These are phyloP conservation scores for Notocelia uddmanniana DNA, from an alignment of 2,888 invertebrate species.

Conservation along the genomic window DNA sequence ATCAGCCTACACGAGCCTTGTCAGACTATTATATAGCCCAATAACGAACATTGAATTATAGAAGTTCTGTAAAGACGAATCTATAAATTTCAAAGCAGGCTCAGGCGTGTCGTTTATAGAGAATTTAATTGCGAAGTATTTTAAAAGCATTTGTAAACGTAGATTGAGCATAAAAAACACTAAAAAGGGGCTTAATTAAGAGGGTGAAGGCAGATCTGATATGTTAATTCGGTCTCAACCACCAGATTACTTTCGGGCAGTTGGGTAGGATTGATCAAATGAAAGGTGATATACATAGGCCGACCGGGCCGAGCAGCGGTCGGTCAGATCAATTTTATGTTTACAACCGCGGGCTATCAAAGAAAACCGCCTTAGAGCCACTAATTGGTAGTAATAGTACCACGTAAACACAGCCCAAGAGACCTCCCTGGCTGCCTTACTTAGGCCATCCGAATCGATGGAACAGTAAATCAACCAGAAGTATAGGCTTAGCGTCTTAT, in stretches of 20 bases:
- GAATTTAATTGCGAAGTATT: conserved; percentile 23
- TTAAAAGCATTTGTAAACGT: neutral
- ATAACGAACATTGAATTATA: conserved; percentile 45
- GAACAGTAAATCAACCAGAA: conserved; percentile 44
- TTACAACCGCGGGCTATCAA: conserved; percentile 78
- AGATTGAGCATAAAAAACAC: neutral
- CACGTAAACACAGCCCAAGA: conserved; percentile 56
- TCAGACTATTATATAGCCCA: conserved; percentile 39
- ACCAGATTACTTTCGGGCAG: conserved; percentile 43
- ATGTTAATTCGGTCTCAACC: conserved; percentile 38
- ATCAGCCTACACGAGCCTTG: conserved; percentile 38
- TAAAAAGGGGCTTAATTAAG: conserved; percentile 27
- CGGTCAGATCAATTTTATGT: conserved; percentile 78
- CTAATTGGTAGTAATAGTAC: conserved; percentile 81
- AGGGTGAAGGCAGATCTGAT: conserved; percentile 28
- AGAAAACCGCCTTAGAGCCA: conserved; percentile 68
- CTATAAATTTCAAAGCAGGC: conserved; percentile 37
- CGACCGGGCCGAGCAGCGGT: conserved; percentile 63
- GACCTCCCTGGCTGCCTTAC: conserved; percentile 46
- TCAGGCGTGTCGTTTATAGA: conserved; percentile 1
- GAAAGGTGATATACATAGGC: conserved; percentile 54
- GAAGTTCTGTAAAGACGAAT: conserved; percentile 23
- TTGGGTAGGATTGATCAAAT: conserved; percentile 56
- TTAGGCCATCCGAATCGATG: conserved; percentile 30
- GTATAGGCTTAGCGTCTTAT: conserved; percentile 40